A percentile compares a stretch with the other conserved stretches of the same genome.
These are phyloP conservation scores for Azemiops feae DNA, from an alignment of 2,113 vertebrate species.

Conservation along the genomic window DNA sequence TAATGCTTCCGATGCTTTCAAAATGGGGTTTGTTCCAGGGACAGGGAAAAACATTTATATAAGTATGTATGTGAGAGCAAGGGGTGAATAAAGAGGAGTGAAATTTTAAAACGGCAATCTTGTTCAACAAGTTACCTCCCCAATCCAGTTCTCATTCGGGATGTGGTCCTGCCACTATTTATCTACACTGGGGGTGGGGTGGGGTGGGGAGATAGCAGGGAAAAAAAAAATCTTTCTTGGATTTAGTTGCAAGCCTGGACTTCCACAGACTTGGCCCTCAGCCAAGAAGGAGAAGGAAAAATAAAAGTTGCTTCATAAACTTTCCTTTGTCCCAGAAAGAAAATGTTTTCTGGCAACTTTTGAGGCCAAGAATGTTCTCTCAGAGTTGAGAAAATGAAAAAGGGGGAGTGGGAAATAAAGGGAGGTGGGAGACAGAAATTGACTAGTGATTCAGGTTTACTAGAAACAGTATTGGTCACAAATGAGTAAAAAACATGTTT, in stretches of 20 bases:
- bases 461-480: conserved; percentile 46
- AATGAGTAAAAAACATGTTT: conserved; percentile 50
- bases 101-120: not conserved
- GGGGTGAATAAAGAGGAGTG: not conserved
- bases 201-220: not conserved
- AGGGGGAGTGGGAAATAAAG: conserved; percentile 28
- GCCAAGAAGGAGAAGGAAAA: conserved; percentile 17
- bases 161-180: conserved; percentile 26
- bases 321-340: conserved; percentile 54
- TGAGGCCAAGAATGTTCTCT: conserved; percentile 53
- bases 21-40: not conserved
- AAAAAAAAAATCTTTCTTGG: not conserved
- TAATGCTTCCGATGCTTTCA: not conserved
- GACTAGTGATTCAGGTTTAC: conserved; percentile 49
- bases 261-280: not conserved
- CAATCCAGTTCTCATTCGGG: conserved; percentile 5
- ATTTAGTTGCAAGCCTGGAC: conserved; percentile 26
- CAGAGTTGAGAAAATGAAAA: conserved; percentile 32
- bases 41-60: not conserved
- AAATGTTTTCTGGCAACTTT: conserved; percentile 46
- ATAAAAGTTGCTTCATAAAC: conserved; percentile 47
- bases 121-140: not conserved
- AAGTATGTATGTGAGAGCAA: not conserved
- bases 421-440: conserved; percentile 10
- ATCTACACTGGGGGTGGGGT: not conserved